Conservation (phyloP, 2,797 vertebrate species). For the Girardinus metallicus region DNA sequence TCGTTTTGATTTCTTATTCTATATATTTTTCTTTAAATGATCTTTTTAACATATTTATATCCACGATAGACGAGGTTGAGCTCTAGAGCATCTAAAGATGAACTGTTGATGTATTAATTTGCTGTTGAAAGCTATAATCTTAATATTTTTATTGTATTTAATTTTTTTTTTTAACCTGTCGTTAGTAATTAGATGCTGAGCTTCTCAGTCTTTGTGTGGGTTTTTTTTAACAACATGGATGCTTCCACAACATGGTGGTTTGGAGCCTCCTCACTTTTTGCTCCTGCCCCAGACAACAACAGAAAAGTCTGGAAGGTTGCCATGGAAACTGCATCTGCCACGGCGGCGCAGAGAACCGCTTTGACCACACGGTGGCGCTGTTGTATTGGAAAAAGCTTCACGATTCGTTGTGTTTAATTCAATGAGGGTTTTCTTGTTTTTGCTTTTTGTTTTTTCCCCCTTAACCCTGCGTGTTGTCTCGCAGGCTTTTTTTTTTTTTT, state of each 20-base stretch:
- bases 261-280: constrained; percentile 32
- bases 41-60: not conserved
- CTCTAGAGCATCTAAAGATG: not conserved
- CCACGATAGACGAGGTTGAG: not conserved
- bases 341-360: constrained; percentile 37
- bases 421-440: constrained; percentile 2
- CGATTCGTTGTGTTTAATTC: not conserved
- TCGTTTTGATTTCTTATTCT: not conserved
- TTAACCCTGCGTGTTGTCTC: not conserved
- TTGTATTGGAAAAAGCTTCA: constrained; percentile 53
- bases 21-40: not conserved
- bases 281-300: constrained; percentile 57
- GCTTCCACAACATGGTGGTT: constrained; percentile 63
- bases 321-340: constrained; percentile 87
- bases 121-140: not conserved
- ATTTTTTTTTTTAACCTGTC: not conserved
- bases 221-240: constrained; percentile 55
- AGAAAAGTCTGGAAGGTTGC: constrained; percentile 89
- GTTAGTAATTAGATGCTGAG: not conserved
- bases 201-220: not conserved
- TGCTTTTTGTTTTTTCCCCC: not conserved
- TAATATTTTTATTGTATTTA: not conserved
- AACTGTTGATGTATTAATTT: too few species aligned
- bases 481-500: not conserved
- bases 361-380: constrained; percentile 73